Evolutionary conservation across 1,140 invertebrate species (phyloP), one percentile per base, ranked within the genome.

Genomic region (Nymphalis io): DNA sequence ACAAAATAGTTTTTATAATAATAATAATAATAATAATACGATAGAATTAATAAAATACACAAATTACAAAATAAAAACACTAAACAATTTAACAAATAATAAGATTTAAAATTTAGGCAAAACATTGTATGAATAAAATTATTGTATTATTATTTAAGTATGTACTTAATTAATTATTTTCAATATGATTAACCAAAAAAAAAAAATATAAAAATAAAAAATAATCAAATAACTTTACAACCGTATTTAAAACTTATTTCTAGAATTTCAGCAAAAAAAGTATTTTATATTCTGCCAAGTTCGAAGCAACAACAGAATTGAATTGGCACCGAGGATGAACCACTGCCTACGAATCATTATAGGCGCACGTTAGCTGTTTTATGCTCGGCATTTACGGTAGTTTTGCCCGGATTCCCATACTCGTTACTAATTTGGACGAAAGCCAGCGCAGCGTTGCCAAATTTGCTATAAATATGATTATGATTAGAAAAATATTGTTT

Each of bases 381-480:
- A 61, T 53, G 42, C 23, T 23, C 27, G 42, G 42, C 55, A 70
- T 40, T 70, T 70, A 48, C 27, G 60, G 53, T 46, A 70, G 53
- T 63, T 70, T 63, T 61, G 40, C 33, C 44, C 60, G 18, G 60
- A 70, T 15, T 59, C 55, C 68, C 61, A 70, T 59, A 18, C 23
- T 63, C 27, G 68, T 70, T 70, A 70, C 60, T 63, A 63, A 70
- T 70, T 70, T 70, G 68, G 68, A 63, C 23, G 27, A 42, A 59
- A 46, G 68, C 68, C 68, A 70, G 68, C 20, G 20, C 5, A 27
- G 12, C 18, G 40, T 59, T 66, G 63, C 70, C 70, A 72, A 72
- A 72, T 62, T 66, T 33, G 15, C 46, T 67, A 66, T 61, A 66
- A 60, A 72, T 67, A 72, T 62, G 40, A 61, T 55, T 72, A 66